Base-by-base conservation (phyloP, 2,888 invertebrate genomes). In the Metalampra italica region DNA sequence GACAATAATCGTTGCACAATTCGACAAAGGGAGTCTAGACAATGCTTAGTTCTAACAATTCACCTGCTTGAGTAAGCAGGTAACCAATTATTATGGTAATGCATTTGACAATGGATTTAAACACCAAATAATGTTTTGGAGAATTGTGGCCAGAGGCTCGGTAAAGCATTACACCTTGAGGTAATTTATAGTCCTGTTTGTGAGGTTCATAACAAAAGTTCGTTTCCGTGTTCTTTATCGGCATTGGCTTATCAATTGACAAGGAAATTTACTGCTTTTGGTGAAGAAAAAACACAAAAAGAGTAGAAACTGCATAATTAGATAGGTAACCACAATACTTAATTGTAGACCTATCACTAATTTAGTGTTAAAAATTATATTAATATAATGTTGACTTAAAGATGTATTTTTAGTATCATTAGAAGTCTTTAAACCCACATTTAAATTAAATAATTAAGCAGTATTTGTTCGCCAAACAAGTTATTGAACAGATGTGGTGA, bases 61-160 rank as follows among this genome's bases (percentile, higher is more conserved):
- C 84, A 87, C 88, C 86, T 87, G 86, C 70, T 62, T 60, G 69
- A 72, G 57, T 67, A 68, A 65, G 72, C 86, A 88, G 88, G 86
- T 88, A 87, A 79, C 67, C 74, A 77, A 87, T 88, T 88, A 84
- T 86, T 78, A 88, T 86, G 86, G 71, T 83, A 85, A 85, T 85
- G 63, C 56, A 59, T 58, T 60, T 71, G 68, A 88, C 81, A 86
- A 84, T 79, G 74, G 74, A 71, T 70, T 71, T 74, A 68, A 64
- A 73, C 65, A 61, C 66, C 62, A 63, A 66, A 71, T 75, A 77
- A 80, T 84, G 78, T 89, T 87, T 86, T 82, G 75, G 78, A 71
- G 74, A 71, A 82, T 77, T 88, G 89, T 80, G 89, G 89, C 78
- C 79, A 78, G 74, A 74, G 74, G 68, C 63, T 66, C 60, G 66